A percentile compares a stretch with the other conserved stretches of the same genome.
Evolutionary conservation across 2,888 invertebrate species (phyloP).

Genomic region (Aspidiotus rigidus): DNA sequence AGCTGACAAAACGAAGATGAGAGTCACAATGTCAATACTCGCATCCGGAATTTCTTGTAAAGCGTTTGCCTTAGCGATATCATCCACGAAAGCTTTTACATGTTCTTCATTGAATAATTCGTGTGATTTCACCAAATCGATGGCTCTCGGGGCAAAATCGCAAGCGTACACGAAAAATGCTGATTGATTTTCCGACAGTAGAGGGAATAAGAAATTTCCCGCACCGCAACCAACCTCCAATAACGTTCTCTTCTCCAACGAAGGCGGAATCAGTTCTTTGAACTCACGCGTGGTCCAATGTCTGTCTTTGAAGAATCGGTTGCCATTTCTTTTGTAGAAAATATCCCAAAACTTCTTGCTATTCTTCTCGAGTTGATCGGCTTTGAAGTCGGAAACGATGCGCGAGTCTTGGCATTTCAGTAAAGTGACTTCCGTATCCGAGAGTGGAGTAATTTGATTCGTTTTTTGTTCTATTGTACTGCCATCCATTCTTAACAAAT

Average conservation of each 20-base stretch:
- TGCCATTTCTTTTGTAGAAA: conserved; percentile 91
- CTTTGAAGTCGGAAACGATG: conserved; percentile 62
- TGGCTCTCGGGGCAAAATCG: conserved; percentile 84
- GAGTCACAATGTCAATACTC: conserved; percentile 68
- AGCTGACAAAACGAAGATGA: conserved; percentile 92
- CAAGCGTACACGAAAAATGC: conserved; percentile 73
- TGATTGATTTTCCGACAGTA: conserved; percentile 63
- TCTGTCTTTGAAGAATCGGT: conserved; percentile 86
- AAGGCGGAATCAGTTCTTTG: conserved; percentile 57
- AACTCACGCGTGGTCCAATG: conserved; percentile 97
- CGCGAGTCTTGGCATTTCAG: conserved; percentile 61
- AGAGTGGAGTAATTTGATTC: conserved; percentile 7
- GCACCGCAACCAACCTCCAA: conserved; percentile 92
- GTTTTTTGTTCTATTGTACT: too few species aligned
- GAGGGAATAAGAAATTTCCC: conserved; percentile 89
- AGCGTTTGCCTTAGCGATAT: conserved; percentile 64
- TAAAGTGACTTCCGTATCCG: conserved; percentile 18
- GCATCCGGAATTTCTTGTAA: conserved; percentile 41
- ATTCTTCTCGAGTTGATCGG: conserved; percentile 65
- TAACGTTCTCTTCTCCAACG: conserved; percentile 47
- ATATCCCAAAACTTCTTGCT: conserved; percentile 89
- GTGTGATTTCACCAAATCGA: conserved; percentile 68
- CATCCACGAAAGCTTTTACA: conserved; percentile 73
- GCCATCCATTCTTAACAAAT: too few species aligned
- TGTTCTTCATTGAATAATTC: conserved; percentile 54